Conservation (phyloP, 2,797 vertebrate species). For the Typhlichthys subterraneus region DNA sequence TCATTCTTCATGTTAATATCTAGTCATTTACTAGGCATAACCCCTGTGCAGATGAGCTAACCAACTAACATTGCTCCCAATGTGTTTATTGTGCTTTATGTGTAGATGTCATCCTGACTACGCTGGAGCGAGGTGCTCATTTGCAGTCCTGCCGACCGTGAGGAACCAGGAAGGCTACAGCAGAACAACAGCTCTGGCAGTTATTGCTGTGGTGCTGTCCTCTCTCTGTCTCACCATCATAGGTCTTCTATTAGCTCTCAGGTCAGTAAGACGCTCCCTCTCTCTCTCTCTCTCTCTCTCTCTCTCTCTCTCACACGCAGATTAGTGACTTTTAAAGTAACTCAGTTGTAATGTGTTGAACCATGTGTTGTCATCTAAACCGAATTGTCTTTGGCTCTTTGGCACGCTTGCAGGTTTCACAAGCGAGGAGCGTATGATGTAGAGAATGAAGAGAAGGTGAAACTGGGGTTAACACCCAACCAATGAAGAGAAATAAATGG, state of each 20-base stretch:
- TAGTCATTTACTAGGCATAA: no score
- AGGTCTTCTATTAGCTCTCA: constrained; percentile 88
- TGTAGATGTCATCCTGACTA: constrained; percentile 86
- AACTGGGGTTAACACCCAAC: constrained; percentile 87
- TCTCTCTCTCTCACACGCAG: not conserved
- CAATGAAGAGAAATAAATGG: constrained; percentile 83
- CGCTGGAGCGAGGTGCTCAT: constrained; percentile 88
- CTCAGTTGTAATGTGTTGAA: not conserved
- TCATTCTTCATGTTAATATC: no score
- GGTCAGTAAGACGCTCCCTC: constrained; percentile 68
- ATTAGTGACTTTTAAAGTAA: constrained; percentile 2
- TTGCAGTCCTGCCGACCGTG: constrained; percentile 79
- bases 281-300: not conserved
- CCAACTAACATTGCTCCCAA: not conserved
- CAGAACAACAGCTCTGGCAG: constrained; percentile 89
- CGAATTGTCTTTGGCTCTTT: constrained; percentile 25
- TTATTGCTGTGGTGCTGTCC: constrained; percentile 91
- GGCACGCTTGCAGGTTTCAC: constrained; percentile 84
- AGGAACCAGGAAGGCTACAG: constrained; percentile 78
- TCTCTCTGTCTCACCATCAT: constrained; percentile 93
- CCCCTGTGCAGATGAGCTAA: not conserved
- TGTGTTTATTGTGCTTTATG: not conserved
- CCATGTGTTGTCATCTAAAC: constrained; percentile 22
- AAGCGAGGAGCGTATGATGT: constrained; percentile 94
- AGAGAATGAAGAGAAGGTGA: constrained; percentile 96